Conservation (phyloP, 1,140 invertebrate genomes). For the Heliconius himera region DNA sequence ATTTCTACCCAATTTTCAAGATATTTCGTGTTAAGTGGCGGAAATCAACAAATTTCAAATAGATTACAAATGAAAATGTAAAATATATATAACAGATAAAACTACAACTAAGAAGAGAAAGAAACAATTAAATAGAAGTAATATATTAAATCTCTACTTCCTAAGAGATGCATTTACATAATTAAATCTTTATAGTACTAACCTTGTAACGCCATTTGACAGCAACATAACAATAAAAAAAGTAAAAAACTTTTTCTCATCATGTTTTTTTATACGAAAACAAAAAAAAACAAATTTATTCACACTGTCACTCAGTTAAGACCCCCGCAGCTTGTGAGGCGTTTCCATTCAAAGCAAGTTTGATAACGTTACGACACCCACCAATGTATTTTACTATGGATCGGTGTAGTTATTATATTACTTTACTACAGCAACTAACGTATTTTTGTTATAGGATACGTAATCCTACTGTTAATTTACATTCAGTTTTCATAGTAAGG, state of each 20-base stretch:
- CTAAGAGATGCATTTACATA: too few relatives aligned
- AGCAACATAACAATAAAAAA: constrained; percentile 22
- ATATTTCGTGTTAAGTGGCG: too few relatives aligned
- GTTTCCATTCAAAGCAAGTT: constrained; percentile 8
- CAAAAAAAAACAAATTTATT: constrained; percentile 7
- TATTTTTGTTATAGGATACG: not conserved
- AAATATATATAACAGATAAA: too few relatives aligned
- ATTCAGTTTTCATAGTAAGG: too few relatives aligned
- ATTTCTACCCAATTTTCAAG: too few relatives aligned
- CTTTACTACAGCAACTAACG: constrained; percentile 7
- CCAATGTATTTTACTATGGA: constrained; percentile 17
- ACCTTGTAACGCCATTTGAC: constrained; percentile 30
- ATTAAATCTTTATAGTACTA: not conserved
- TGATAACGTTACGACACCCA: constrained; percentile 24
- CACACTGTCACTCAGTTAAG: constrained; percentile 30
- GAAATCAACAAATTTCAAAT: too few relatives aligned
- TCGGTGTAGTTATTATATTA: not conserved
- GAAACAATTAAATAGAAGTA: too few relatives aligned
- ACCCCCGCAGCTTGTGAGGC: constrained; percentile 19
- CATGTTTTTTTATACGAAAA: not conserved
- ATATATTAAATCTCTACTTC: too few relatives aligned
- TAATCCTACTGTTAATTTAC: not conserved
- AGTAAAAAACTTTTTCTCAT: constrained; percentile 8
- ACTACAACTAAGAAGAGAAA: too few relatives aligned
- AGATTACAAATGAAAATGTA: too few relatives aligned